Evolutionary conservation across 2,113 vertebrate species (phyloP), one percentile per base, ranked within the genome.

Genomic region (Rhabdornis inornatus): DNA sequence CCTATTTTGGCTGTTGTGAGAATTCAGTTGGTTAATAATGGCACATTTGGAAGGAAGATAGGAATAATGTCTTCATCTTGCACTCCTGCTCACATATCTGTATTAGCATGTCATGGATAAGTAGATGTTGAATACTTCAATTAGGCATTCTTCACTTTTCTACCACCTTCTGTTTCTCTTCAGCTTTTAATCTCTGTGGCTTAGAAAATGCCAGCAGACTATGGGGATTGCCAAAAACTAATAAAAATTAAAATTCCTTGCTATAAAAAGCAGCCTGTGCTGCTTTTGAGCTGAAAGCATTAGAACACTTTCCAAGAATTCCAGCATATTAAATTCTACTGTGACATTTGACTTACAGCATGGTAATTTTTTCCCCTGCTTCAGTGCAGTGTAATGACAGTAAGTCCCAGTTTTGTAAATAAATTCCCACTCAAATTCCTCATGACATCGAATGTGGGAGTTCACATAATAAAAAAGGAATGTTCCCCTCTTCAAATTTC

Each of bases 401-500:
- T 81, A 77, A 88, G 61, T 75, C 59, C 81, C 65, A 57, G 85
- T 89, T 96, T 90, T 92, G 95, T 96, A 97, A 97, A 96, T 96
- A 97, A 85, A 92, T 94, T 97, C 97, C 97, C 97, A 97, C 97
- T 95, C 96, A 95, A 95, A 97, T 97, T 97, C 97, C 66, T 96
- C 78, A 45, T 94, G 78, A 88, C 84, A 84, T 88, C 2, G 20
- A 47, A 9, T 92, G 97, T 97, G 93, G 97, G 96, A 94, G 94
- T 89, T 86, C 72, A 83, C 69, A 87, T 95, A 96, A 96, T 94
- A 87, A 90, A 85, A 89, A 63, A 91, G 90, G 96, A 98, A 97
- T 97, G 96, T 89, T 94, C 65, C 63, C n/a, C 35, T 93, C 53
- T 84, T 83, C 35, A 35, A 17, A 18, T 78, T 79, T 71, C 83